Evolutionary conservation across 1,140 invertebrate genomes (phyloP).

Genomic region (Carposina sasakii): DNA sequence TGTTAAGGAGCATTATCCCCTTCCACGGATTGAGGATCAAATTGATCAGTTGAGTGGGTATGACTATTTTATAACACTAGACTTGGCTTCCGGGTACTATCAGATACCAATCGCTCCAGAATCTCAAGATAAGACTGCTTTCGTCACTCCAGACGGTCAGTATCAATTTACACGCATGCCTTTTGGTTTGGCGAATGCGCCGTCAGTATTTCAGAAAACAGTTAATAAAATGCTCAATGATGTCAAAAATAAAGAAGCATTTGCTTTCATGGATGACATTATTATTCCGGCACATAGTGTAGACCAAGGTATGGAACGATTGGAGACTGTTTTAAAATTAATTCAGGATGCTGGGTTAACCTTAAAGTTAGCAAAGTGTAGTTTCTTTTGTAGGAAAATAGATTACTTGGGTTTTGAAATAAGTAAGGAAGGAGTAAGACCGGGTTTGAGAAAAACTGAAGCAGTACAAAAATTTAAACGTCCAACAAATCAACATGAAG

Average conservation of each 20-base stretch:
- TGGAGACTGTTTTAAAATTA: constrained; percentile 14
- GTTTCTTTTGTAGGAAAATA: constrained; percentile 18
- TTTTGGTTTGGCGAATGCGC: constrained; percentile 41
- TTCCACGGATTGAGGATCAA: constrained; percentile 40
- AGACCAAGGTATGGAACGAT: constrained; percentile 10
- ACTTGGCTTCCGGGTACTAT: constrained; percentile 34
- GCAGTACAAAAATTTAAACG: background rate
- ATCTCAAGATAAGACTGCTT: constrained; percentile 30
- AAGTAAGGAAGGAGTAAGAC: constrained; percentile 10
- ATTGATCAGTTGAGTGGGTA: constrained; percentile 44
- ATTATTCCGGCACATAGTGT: constrained; percentile 12
- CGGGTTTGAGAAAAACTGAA: constrained; percentile 7
- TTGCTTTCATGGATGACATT: constrained; percentile 26
- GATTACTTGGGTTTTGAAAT: constrained; percentile 30
- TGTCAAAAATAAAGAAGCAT: constrained; percentile 1
- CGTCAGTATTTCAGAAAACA: constrained; percentile 39
- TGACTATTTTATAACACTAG: constrained; percentile 37
- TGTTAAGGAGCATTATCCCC: constrained; percentile 26
- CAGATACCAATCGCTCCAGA: constrained; percentile 14
- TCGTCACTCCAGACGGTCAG: constrained; percentile 32
- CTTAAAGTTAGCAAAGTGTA: constrained; percentile 23
- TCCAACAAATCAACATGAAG: constrained; percentile 30
- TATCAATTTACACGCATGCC: constrained; percentile 34
- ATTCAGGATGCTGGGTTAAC: constrained; percentile 7
- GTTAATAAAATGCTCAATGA: constrained; percentile 45